Percentiles rank a stretch among this genome's conserved stretches.
Conservation (phyloP, 2,113 vertebrate genomes). For the Antigone vipio region DNA sequence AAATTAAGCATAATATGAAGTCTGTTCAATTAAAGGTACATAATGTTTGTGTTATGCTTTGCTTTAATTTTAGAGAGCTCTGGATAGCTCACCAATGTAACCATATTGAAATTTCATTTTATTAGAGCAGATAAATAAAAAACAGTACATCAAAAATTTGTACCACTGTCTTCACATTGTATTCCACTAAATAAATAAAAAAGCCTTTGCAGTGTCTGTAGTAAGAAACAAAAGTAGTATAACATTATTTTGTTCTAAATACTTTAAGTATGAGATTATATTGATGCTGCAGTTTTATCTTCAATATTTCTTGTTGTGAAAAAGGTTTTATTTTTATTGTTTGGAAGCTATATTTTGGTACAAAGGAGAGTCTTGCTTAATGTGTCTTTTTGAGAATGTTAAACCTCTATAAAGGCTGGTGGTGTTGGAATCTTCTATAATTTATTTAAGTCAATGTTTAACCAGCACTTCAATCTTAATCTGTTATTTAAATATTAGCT, state of each 20-base stretch:
- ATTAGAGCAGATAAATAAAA: conserved; percentile 77
- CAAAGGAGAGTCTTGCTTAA: conserved; percentile 68
- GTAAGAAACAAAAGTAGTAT: conserved; percentile 76
- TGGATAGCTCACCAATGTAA: conserved; percentile 72
- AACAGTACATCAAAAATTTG: conserved; percentile 62
- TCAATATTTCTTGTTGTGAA: conserved; percentile 75
- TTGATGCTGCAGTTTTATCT: conserved; percentile 80
- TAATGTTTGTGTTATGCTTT: conserved; percentile 63
- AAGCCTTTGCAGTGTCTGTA: conserved; percentile 81
- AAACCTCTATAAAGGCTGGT: conserved; percentile 52
- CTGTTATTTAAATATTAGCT: conserved; percentile 72
- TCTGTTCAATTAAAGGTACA: conserved; percentile 66
- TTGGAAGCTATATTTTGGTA: conserved; percentile 80
- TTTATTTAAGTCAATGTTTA: conserved; percentile 73
- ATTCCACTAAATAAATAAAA: conserved; percentile 78
- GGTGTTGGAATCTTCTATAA: conserved; percentile 67
- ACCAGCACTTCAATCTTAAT: conserved; percentile 69
- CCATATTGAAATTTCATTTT: conserved; percentile 74
- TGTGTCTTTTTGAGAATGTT: conserved; percentile 73
- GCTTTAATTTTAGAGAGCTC: conserved; percentile 73
- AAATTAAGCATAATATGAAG: conserved; percentile 64
- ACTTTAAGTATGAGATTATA: conserved; percentile 77
- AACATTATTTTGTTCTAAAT: conserved; percentile 78
- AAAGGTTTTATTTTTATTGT: conserved; percentile 78
- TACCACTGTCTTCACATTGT: conserved; percentile 72